Conservation (phyloP, 2,113 vertebrate species). For the Plecturocebus donacophilus region DNA sequence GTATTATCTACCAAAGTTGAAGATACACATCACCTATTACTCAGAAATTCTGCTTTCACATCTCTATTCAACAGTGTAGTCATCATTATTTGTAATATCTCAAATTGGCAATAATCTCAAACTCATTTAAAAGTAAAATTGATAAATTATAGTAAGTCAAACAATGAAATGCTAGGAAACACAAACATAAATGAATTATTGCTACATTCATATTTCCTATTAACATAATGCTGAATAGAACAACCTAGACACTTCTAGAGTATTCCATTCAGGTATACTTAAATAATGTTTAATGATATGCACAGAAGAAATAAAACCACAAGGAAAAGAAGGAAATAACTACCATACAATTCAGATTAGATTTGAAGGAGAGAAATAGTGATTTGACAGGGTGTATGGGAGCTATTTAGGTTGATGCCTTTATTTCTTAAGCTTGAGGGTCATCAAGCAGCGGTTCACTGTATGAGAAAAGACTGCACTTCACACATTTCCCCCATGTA, state of each 20-base stretch:
- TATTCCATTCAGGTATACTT: neutral
- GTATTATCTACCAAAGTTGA: constrained; percentile 21
- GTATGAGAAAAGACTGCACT: neutral
- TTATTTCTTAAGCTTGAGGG: constrained; percentile 39
- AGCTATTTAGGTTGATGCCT: neutral
- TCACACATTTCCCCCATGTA: neutral
- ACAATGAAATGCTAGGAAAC: constrained; percentile 15
- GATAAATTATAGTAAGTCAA: constrained; percentile 11
- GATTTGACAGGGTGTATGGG: neutral
- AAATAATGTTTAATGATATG: constrained; percentile 31
- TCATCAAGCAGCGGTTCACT: neutral
- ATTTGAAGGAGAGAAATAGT: neutral
- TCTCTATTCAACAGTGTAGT: neutral
- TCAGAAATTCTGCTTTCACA: neutral
- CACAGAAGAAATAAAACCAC: constrained; percentile 6
- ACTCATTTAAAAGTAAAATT: constrained; percentile 35
- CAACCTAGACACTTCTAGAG: neutral
- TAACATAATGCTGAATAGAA: neutral
- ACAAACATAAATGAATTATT: constrained; percentile 28
- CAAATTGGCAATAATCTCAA: neutral
- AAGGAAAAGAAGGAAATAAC: constrained; percentile 11
- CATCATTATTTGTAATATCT: neutral
- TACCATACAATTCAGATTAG: constrained; percentile 11
- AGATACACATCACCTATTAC: neutral
- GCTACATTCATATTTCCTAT: neutral